Evolutionary conservation across 2,888 invertebrate genomes (phyloP), one percentile per base, ranked within the genome.

Genomic region (Drosophila picticornis): DNA sequence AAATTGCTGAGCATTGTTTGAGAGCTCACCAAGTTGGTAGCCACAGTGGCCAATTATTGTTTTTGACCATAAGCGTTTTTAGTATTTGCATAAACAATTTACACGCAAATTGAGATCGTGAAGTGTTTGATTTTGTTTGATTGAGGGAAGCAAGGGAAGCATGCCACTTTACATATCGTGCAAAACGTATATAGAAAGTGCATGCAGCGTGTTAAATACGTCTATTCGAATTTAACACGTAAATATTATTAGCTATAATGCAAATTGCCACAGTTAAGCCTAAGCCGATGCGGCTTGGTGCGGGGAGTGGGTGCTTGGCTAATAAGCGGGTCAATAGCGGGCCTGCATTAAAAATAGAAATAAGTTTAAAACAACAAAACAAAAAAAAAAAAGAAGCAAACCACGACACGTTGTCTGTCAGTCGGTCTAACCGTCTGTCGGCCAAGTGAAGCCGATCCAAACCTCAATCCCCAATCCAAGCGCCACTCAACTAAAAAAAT

Each of bases 241-340:
- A 59, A 80, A 75, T 55, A 76, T 66, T 64, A 70, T 68, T 68
- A 69, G 58, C 70, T 75, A 55, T 72, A 77, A 85, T 75, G 69
- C 83, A 72, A 77, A 87, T 69, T 53, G 57, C 53, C 67, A 46
- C 70, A 51, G 50, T 46, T n/a, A 64, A 66, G 80, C 53, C 19
- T 1, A 25, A 46, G 22, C 9, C 22, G 19, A 51, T 51, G 51
- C n/a, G 19, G 29, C 10, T 11, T 11, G 29, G 11, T 11, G 27
- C 31, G 59, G n/a, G 48, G 22, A 27, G 38, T 52, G 78, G 60
- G 62, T 25, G 16, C 58, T 60, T 70, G 72, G 75, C 84, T 76
- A 73, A 83, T 83, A 90, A 90, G 90, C 87, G 68, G 87, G 87
- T 89, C 87, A 87, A 72, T 77, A 81, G 87, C 64, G 74, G 70